Base-by-base conservation (phyloP, 2,888 invertebrate species). In the Punctoribates punctum region DNA sequence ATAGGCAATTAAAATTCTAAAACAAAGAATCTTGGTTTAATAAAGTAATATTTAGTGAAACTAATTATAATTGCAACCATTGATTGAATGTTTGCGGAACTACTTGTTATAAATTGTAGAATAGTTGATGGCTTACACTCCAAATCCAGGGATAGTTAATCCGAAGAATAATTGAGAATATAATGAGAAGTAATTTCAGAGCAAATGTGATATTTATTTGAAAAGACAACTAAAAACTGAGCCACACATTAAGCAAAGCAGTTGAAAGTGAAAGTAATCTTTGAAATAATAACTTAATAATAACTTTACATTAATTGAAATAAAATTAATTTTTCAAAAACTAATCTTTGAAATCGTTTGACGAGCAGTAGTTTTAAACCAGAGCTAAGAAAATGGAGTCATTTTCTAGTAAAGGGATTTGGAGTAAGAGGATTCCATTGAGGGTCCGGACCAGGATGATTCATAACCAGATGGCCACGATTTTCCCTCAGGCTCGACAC, bases 231-330 rank as follows among this genome's bases (percentile, higher is more conserved):
- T 23, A 27, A 60, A 60, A 57, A 57, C 57, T 57, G 57, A 57
- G 60, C 23, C 60, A 60, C 60, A 60, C 60, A 60, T 60, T 57
- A 60, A 60, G 60, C 60, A 60, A 60, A 60, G 60, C 60, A 60
- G n/a, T 60, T 60, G 60, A 60, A 60, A 60, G 60, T 60, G 60
- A 60, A 60, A 34, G 27, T 60, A 60, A 57, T 57, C 57, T 17
- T 57, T 57, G 27, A 60, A 60, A 60, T 60, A 60, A 60, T 27
- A 48, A 48, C 48, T 60, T 60, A 27, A 60, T 23, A 20, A 57
- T 60, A 60, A 60, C 13, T 27, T 27, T 27, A 60, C 25, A 60
- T 23, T 27, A 60, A 23, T 25, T 27, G 13, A 2, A 27, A 60
- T 23, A 60, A 60, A 60, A 60, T 27, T 60, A 60, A 27, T 60